Evolutionary conservation across 2,888 invertebrate species (phyloP), one percentile per base, ranked within the genome.

Genomic region (Gymnocheta viridis): DNA sequence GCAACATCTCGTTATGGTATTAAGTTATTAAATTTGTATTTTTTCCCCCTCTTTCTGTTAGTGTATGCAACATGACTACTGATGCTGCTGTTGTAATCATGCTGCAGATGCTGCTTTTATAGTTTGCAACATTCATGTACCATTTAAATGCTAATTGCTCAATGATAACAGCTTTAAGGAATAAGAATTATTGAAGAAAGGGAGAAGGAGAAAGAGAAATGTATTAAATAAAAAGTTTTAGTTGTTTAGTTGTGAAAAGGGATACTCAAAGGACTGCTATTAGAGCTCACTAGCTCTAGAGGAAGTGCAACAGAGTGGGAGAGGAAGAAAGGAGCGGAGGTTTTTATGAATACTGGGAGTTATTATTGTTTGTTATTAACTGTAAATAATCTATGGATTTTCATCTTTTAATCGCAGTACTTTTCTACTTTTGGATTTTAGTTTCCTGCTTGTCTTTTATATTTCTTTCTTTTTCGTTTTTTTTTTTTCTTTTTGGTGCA

Each of bases 1-100:
- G 84, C 81, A 81, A 81, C 81, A 77, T 80, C 84, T 84, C 84
- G 84, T 84, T 84, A 84, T 81, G 81, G 84, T 81, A 72, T 84
- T 84, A 84, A 84, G 84, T 84, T 84, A 84, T 84, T 84, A 84
- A 81, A 84, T n/a, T n/a, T n/a, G 84, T 84, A 73, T 72, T 80
- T 69, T 58, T 1, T 35, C 60, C 6, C 14, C 5, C 9, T 27
- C 9, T 27, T 66, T 35, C 19, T 17, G 27, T 58, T 49, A 22
- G 47, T 58, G 24, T 69, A 24, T 35, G 62, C 80, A 77, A 73
- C 77, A 67, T 72, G 77, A 72, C 72, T 67, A 78, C 60, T 58
- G 27, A 19, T 19, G 73, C 60, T 81, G 64, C 41, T 47, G 76
- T 32, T 38, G 27, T 51, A 38, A 60, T 51, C n/a, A 29, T 69